A percentile compares a stretch with the other conserved stretches of the same genome.
Conservation (phyloP, 2,888 invertebrate species). For the Cheilosia vernalis region DNA sequence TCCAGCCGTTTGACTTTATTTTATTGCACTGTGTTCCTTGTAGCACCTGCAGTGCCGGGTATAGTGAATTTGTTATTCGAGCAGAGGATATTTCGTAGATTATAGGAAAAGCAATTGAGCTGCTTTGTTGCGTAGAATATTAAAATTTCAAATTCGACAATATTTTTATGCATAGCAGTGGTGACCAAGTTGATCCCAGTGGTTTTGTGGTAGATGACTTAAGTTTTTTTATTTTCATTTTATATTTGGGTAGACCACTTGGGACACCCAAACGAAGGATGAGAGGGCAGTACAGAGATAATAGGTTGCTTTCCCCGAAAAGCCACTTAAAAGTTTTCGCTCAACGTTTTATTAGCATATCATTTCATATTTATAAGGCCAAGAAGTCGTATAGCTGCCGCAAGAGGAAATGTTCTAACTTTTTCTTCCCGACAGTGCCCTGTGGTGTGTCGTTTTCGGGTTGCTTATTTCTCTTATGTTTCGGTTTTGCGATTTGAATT, state of each 20-base stretch:
- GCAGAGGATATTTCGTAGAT: neutral
- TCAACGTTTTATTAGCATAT: conserved; percentile 74
- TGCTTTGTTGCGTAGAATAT: conserved; percentile 56
- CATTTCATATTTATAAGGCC: conserved; percentile 74
- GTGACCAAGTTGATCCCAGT: conserved; percentile 69
- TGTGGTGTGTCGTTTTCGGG: conserved; percentile 60
- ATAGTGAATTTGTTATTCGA: neutral
- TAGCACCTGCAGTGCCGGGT: conserved; percentile 4
- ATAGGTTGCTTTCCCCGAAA: conserved; percentile 70
- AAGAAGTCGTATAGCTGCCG: conserved; percentile 69
- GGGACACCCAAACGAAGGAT: conserved; percentile 42
- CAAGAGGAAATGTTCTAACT: conserved; percentile 62
- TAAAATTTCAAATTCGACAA: conserved; percentile 63
- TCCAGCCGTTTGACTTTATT: neutral
- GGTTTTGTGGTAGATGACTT: conserved; percentile 66
- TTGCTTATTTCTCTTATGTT: conserved; percentile 67
- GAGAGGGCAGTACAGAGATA: conserved; percentile 59
- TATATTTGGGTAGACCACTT: conserved; percentile 50
- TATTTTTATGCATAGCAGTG: conserved; percentile 68
- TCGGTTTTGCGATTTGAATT: conserved; percentile 71
- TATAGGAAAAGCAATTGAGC: conserved; percentile 25
- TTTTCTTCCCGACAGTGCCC: conserved; percentile 48
- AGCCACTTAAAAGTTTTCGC: conserved; percentile 74
- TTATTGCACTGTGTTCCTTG: neutral
- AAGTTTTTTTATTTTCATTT: conserved; percentile 40